These are phyloP conservation scores for Haliclona indistincta DNA, from an alignment of 37 sponge, comb jelly and placozoan genomes.

Conservation along the genomic window DNA sequence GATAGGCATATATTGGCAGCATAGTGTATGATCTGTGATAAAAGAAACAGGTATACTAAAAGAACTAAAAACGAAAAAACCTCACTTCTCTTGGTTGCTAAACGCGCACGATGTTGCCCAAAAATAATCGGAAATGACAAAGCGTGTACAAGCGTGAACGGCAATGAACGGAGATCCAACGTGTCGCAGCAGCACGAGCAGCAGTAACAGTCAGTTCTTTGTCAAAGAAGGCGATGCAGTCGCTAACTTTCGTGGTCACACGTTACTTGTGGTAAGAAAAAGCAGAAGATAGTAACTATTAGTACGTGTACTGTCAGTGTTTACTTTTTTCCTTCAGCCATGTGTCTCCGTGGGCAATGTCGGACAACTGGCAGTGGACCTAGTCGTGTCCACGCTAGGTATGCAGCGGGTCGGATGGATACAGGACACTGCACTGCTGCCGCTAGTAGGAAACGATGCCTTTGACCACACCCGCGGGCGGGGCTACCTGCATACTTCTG, in stretches of 20 bases:
- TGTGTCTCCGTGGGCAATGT: slow-evolving; percentile 74
- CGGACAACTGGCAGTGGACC: slow-evolving; percentile 60
- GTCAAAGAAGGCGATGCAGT: neutral
- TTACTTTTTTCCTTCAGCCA: slow-evolving; percentile 43
- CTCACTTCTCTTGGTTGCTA: neutral
- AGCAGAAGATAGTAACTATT: neutral
- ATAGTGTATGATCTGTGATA: slow-evolving; percentile 28
- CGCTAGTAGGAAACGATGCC: slow-evolving; percentile 63
- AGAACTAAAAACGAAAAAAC: neutral
- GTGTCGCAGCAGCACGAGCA: neutral
- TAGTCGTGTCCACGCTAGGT: slow-evolving; percentile 50
- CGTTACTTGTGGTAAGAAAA: neutral
- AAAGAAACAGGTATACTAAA: neutral
- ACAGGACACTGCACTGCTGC: slow-evolving; percentile 47
- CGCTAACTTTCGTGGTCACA: neutral
- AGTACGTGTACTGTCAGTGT: neutral
- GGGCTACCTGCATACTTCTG: slow-evolving; percentile 42
- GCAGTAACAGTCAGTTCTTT: neutral
- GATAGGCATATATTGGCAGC: slow-evolving; percentile 52
- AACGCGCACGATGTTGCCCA: neutral
- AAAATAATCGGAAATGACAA: neutral
- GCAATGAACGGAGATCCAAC: neutral
- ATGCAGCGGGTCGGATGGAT: slow-evolving; percentile 53
- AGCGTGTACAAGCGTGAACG: neutral
- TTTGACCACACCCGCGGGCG: slow-evolving; percentile 37